These are phyloP conservation scores for Protonibea diacanthus DNA, from an alignment of 2,797 vertebrate species.

Conservation along the genomic window DNA sequence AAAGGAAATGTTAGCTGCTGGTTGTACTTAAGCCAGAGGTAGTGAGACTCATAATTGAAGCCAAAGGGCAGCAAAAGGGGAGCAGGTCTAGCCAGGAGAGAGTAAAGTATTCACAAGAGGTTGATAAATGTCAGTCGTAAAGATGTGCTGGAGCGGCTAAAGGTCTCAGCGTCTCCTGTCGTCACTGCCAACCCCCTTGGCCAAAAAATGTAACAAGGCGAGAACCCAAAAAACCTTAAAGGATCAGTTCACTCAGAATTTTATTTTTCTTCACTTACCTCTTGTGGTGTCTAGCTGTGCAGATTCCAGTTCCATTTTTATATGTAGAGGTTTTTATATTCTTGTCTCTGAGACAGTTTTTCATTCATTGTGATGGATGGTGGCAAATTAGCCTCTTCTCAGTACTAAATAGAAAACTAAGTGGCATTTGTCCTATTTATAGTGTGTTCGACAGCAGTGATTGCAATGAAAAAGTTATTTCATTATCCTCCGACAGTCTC, in stretches of 20 bases:
- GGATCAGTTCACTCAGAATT: background rate
- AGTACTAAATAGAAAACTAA: too few species aligned
- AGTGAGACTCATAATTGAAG: constrained; percentile 58
- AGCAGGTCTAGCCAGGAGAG: constrained; percentile 52
- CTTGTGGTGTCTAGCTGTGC: background rate
- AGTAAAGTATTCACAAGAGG: constrained; percentile 66
- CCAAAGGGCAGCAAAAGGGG: constrained; percentile 66
- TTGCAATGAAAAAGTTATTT: too few species aligned
- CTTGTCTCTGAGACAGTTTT: background rate
- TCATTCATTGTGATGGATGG: too few species aligned
- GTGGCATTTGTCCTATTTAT: too few species aligned
- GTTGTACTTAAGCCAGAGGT: constrained; percentile 34
- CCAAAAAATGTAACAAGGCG: constrained; percentile 2
- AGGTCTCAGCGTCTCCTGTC: constrained; percentile 60
- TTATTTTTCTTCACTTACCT: background rate
- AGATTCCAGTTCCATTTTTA: background rate
- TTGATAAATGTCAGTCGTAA: constrained; percentile 74
- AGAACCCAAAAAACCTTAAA: background rate
- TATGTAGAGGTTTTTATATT: background rate
- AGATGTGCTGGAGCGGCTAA: constrained; percentile 59
- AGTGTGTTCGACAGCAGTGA: too few species aligned
- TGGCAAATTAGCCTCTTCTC: too few species aligned
- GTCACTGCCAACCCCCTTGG: constrained; percentile 23
- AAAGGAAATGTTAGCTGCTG: constrained; percentile 22
- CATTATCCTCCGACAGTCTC: too few species aligned